phyloP scores from a whole-genome alignment of 2,113 vertebrate genomes.

The Catharus bicknelli region DNA sequence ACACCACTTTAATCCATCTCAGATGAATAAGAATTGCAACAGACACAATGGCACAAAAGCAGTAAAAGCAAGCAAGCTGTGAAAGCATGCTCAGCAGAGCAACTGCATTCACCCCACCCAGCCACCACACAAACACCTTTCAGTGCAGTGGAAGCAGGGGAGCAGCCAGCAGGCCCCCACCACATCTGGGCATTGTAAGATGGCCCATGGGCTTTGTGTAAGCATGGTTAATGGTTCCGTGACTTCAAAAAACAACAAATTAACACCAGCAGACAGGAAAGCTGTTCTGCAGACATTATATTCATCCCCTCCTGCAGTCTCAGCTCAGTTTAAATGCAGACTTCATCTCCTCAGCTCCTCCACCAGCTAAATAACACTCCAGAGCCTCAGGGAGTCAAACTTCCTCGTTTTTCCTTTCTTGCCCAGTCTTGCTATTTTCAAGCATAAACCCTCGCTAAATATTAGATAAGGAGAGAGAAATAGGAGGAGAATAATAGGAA shows the following conservation, averaged over 20 bases:
- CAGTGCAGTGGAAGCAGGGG: not conserved
- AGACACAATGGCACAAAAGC: not conserved
- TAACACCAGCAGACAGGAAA: not conserved
- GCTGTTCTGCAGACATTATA: not conserved
- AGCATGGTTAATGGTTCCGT: not conserved
- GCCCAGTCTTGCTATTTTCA: not conserved
- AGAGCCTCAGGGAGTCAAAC: not conserved
- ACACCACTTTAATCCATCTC: not conserved
- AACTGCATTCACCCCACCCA: not conserved
- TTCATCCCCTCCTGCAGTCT: rapidly evolving
- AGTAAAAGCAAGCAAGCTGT: not conserved
- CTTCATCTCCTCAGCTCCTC: not conserved
- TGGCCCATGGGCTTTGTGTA: rapidly evolving
- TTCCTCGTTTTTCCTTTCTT: not conserved
- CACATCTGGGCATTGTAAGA: not conserved
- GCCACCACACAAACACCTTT: not conserved
- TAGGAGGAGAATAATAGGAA: not conserved
- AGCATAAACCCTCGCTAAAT: not conserved
- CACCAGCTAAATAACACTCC: not conserved
- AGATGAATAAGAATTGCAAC: not conserved
- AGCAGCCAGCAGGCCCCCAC: not conserved
- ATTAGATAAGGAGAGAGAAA: not conserved
- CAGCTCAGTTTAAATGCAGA: not conserved
- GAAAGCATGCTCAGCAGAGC: not conserved
- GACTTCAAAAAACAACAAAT: not conserved